Evolutionary conservation across 2,797 vertebrate species (phyloP), one percentile per base, ranked within the genome.

Genomic region (Avahi laniger): DNA sequence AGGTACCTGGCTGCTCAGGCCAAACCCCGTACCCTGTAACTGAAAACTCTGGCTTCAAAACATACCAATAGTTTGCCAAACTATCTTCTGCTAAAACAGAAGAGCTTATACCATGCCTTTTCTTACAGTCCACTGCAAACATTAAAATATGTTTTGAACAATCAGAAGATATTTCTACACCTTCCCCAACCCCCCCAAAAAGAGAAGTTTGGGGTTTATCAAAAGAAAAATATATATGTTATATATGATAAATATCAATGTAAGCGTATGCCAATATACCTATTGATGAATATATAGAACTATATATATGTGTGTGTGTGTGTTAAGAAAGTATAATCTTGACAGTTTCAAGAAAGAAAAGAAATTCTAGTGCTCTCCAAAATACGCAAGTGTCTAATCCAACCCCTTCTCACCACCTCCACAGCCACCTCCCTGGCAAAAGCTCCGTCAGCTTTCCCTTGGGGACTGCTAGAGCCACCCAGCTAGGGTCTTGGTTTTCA

Each of bases 261-360:
- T 91, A 90, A 65, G n/a, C 28, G 35, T 85, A 33, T 63, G 30
- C 13, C 24, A 17, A 22, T 28, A 48, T 24, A 46, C 41, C 14
- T 80, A 22, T n/a, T 18, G 12, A 43, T 75, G 28, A 73, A 54
- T 6, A 24, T 38, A 54, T 63, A 28, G 2, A 54, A 67, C 43
- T 65, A 41, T 20, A 1, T 12, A 26, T 59, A 26, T 26, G 10
- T 10, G 24, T 33, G 30, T 9, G 24, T 33, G 30, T 35, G 13
- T 76, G 43, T 65, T 35, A 65, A 88, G 50, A 85, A 94, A 94
- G 94, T 9, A 59, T 8, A 88, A 91, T 80, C 26, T 86, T 59
- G 35, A 78, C 41, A 90, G 17, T 73, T 52, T 69, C 50, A 95
- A 82, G 43, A 75, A 92, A 92, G 18, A 84, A 26, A 82, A 41